A percentile compares a stretch with the other conserved stretches of the same genome.
Conservation (phyloP, 2,888 invertebrate species). For the Perizoma flavofasciatum region DNA sequence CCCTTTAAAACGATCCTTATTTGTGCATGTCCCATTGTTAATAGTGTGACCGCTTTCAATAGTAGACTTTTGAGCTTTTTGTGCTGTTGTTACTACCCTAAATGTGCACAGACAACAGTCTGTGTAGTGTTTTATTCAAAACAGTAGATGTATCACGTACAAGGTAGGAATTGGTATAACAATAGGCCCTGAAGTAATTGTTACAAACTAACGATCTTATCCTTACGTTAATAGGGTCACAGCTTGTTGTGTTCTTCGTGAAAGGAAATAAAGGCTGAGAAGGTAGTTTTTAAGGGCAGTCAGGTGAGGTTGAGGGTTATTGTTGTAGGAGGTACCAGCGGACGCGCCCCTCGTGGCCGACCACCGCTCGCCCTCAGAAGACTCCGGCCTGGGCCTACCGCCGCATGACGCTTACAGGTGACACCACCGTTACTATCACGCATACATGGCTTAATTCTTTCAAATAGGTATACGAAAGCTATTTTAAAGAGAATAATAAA, state of each 20-base stretch:
- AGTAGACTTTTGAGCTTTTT: constrained; percentile 57
- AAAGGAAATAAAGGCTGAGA: constrained; percentile 14
- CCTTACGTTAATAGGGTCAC: constrained; percentile 8
- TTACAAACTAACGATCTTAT: constrained; percentile 1
- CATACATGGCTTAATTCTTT: constrained; percentile 29
- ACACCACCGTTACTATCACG: constrained; percentile 54
- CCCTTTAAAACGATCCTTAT: constrained; percentile 36
- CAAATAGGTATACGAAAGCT: constrained; percentile 3
- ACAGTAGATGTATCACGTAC: constrained; percentile 18
- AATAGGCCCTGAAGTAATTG: constrained; percentile 6
- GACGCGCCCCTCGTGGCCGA: constrained; percentile 86
- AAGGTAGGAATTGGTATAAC: constrained; percentile 16
- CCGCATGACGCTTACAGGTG: constrained; percentile 89
- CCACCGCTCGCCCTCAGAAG: constrained; percentile 95
- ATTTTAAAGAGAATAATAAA: background rate
- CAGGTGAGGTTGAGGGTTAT: constrained; percentile 82
- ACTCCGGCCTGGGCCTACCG: constrained; percentile 96
- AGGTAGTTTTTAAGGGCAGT: constrained; percentile 42
- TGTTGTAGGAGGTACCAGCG: constrained; percentile 83
- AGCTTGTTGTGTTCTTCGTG: constrained; percentile 11
- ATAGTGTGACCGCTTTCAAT: constrained; percentile 61
- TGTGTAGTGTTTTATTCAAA: constrained; percentile 31
- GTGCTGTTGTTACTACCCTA: constrained; percentile 36
- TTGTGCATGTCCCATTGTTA: constrained; percentile 55
- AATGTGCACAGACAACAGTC: constrained; percentile 31